Percentiles rank a stretch among this genome's conserved stretches.
phyloP scores from a whole-genome alignment of 2,797 vertebrate species.

The Ctenochaetus hawaiiensis region DNA sequence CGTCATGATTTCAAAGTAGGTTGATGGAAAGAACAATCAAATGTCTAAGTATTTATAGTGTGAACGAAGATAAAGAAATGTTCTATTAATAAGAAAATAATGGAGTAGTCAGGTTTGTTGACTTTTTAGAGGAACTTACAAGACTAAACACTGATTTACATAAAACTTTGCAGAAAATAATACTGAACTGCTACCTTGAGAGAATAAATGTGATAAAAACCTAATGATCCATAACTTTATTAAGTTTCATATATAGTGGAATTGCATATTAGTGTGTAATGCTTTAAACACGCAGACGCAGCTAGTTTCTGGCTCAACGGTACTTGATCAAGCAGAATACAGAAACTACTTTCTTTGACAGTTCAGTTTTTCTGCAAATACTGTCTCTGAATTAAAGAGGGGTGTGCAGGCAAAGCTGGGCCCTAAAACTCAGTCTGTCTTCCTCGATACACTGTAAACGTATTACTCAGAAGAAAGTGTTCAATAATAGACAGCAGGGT shows the following conservation, averaged over 20 bases:
- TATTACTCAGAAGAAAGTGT: slow-evolving; percentile 11
- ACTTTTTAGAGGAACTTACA: not conserved
- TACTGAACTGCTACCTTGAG: not conserved
- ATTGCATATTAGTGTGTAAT: too few species aligned
- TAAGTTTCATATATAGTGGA: too few species aligned
- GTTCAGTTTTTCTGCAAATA: not conserved
- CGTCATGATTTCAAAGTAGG: not conserved
- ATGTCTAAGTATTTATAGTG: too few species aligned
- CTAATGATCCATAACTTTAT: too few species aligned
- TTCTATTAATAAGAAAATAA: not conserved
- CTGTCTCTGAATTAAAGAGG: slow-evolving; percentile 2
- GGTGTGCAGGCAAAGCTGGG: slow-evolving; percentile 16
- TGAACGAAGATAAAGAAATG: too few species aligned
- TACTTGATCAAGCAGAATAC: not conserved
- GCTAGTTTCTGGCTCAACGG: not conserved
- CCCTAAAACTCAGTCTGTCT: slow-evolving; percentile 7
- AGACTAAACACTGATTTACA: not conserved
- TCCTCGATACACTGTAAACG: slow-evolving; percentile 14
- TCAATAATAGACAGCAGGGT: slow-evolving; percentile 45
- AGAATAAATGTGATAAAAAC: too few species aligned
- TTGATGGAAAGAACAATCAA: too few species aligned
- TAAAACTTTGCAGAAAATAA: not conserved
- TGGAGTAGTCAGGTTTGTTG: not conserved
- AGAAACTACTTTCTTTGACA: not conserved
- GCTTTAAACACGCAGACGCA: too few species aligned